Evolutionary conservation across 30 jellyfish, hydroid and myxozoan genomes (phyloP).

Genomic region (Aurelia sp.): DNA sequence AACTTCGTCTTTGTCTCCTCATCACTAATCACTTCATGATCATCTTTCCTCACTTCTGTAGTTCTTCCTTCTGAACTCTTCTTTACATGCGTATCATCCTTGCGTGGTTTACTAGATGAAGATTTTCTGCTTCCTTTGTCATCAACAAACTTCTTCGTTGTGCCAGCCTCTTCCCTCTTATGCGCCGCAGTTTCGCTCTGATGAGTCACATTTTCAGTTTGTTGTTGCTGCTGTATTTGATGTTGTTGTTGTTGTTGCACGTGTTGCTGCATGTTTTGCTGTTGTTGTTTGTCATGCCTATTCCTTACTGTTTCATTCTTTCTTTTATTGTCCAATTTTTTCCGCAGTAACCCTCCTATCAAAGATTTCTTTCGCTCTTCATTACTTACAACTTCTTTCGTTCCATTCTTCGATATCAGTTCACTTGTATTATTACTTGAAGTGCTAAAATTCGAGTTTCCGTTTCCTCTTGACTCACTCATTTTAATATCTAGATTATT

Average conservation of each 20-base stretch:
- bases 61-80: not conserved
- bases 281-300: not conserved
- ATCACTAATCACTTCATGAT: slow-evolving; percentile 12
- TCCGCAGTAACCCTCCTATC: slow-evolving; percentile 5
- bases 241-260: too few species aligned
- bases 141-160: too few species aligned
- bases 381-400: slow-evolving; percentile 18
- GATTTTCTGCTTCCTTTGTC: too few species aligned
- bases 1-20: slow-evolving; percentile 40
- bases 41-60: not conserved
- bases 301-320: not conserved
- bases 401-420: not conserved
- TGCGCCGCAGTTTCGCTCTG: too few species aligned
- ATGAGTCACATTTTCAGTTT: too few species aligned
- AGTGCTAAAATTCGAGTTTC: too few species aligned
- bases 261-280: too few species aligned
- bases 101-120: too few species aligned
- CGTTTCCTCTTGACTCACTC: not conserved
- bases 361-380: slow-evolving; percentile 39
- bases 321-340: slow-evolving; percentile 1
- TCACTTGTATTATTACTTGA: too few species aligned
- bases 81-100: not conserved
- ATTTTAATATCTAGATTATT: not conserved
- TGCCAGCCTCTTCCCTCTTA: too few species aligned
- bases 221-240: too few species aligned